Base-by-base conservation (phyloP, 1,140 invertebrate species). In the Bactericera cockerelli region DNA sequence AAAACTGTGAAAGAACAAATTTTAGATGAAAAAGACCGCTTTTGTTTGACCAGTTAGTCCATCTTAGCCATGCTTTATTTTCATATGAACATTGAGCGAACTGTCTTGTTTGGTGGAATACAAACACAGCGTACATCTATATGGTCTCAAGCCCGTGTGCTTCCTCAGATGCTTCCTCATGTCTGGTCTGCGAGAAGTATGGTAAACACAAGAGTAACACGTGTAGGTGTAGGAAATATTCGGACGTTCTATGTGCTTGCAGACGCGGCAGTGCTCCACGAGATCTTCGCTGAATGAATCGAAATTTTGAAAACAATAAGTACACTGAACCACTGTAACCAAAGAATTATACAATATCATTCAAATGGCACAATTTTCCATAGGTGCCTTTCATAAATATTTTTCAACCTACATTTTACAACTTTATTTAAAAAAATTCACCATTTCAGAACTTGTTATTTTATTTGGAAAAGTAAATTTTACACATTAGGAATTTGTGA, bases 131-230 rank as follows among this genome's bases (percentile, higher is more conserved):
- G 33, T 10, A 33, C 81, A 83, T 0, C 71, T 71, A 63, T 77
- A 82, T 0, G 81, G 79, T 53, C 78, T 74, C 60, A 80, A 77
- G 0, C 79, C 78, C 0, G 78, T 81, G 63, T 82, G 80, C 16
- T 77, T 72, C 3, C 74, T 64, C 13, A 75, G 61, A 60, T 78
- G 76, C 14, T 36, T 16, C 16, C 16, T 36, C 10, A 36, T 36
- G 16, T n/a, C n/a, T n/a, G n/a, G n/a, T n/a, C n/a, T n/a, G n/a
- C n/a, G n/a, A n/a, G n/a, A n/a, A n/a, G n/a, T n/a, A n/a, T n/a
- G n/a, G n/a, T n/a, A n/a, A n/a, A n/a, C 75, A 66, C 86, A 89
- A 36, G 78, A 75, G 0, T 72, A 73, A 65, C 83, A 79, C 62
- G 16, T 16, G 16, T 36, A 36, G 10, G 10, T 36, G 16, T 16